Conservation (phyloP, 30 jellyfish, hydroid and myxozoan species). For the Cassiopea xamachana region DNA sequence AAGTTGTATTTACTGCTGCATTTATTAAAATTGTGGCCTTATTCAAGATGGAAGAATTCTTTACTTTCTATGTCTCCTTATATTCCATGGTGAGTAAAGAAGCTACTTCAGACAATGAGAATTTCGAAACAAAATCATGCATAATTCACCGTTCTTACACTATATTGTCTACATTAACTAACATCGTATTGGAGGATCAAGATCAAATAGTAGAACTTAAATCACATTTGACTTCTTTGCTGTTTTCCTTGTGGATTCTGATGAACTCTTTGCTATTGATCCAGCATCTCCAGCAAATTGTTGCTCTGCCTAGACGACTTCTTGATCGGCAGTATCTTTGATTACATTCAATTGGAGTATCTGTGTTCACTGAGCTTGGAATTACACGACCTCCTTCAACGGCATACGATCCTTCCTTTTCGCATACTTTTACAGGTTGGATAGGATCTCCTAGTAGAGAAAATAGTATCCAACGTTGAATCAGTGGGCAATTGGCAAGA, state of each 20-base stretch:
- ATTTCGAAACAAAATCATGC: too few species aligned
- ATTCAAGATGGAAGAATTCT: too few species aligned
- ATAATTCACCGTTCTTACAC: too few species aligned
- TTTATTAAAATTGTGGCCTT: too few species aligned
- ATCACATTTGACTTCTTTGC: not conserved
- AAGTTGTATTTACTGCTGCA: too few species aligned
- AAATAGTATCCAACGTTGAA: not conserved
- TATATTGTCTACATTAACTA: too few species aligned
- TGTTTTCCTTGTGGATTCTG: not conserved
- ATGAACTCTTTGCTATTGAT: not conserved
- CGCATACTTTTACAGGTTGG: not conserved
- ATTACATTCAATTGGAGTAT: constrained; percentile 23
- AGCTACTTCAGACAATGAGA: too few species aligned
- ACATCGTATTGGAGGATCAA: too few species aligned
- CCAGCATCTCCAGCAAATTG: constrained; percentile 21
- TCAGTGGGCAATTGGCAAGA: not conserved
- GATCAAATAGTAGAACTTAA: too few species aligned
- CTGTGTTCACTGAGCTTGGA: not conserved
- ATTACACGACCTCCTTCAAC: not conserved
- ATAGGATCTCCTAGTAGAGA: not conserved
- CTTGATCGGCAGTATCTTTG: constrained; percentile 27
- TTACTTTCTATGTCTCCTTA: too few species aligned
- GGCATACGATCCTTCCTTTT: not conserved
- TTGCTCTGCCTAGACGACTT: too few species aligned
- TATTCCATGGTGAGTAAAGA: too few species aligned